Base-by-base conservation (phyloP, 1,140 invertebrate genomes). In the Pollicipes pollicipes region DNA sequence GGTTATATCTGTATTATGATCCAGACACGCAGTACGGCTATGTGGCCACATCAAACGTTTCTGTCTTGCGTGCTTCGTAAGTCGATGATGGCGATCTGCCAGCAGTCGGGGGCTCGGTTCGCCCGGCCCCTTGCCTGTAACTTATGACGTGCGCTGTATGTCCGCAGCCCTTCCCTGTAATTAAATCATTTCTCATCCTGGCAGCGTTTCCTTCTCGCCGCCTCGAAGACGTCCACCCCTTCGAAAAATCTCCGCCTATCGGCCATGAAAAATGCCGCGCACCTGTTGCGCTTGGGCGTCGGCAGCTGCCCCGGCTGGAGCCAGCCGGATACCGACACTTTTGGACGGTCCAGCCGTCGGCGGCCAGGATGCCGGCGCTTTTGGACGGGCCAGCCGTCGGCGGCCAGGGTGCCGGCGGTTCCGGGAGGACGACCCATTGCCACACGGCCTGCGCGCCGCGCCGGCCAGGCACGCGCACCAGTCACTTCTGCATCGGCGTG, bases 151-250 rank as follows among this genome's bases (percentile, higher is more conserved):
- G 24, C 45, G 45, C 45, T 58, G 45, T 24, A 21, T 21, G 45
- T 58, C 45, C 45, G 45, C 45, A 10, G 45, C 2, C 45, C 24
- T 10, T 21, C 45, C 45, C 45, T 58, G 45, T 58, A 58, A 58
- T 58, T 58, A 58, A 58, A 58, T 21, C 45, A 58, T 58, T 58
- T 58, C 45, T 58, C 45, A 58, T 58, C 45, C 45, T 58, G 45
- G 10, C 32, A 2, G 45, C 45, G 45, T 21, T 58, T 58, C 6
- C 45, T 58, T 58, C 21, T 58, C 45, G 13, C 13, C 45, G 13
- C 13, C 4, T 10, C 17, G 13, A 2, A 58, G 45, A 10, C 45
- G 45, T 58, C 45, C 45, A 58, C 45, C 45, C 45, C 45, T 21
- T 58, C 24, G 6, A 58, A 58, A 58, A 58, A 58, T 58, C 45